A percentile compares a stretch with the other conserved stretches of the same genome.
These are phyloP conservation scores for Athripsodes cinereus DNA, from an alignment of 2,888 invertebrate genomes.

Conservation along the genomic window DNA sequence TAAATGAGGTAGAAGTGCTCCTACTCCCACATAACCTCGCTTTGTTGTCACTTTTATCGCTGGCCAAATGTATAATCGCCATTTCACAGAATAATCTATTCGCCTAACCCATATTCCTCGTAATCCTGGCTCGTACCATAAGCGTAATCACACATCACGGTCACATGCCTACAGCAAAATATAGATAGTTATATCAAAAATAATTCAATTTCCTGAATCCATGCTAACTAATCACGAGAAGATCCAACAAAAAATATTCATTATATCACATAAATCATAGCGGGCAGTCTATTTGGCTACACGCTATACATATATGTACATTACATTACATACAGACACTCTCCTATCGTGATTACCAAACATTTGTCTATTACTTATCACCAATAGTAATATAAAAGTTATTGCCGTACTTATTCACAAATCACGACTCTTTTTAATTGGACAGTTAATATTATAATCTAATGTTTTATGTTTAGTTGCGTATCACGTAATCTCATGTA, in stretches of 20 bases:
- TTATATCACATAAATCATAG: too few relatives aligned
- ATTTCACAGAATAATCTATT: constrained; percentile 10
- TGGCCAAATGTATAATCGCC: constrained; percentile 9
- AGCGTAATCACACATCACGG: too few relatives aligned
- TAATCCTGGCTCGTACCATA: background rate
- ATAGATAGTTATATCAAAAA: too few relatives aligned
- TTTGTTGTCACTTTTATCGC: background rate
- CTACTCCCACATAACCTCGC: background rate
- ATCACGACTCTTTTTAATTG: background rate
- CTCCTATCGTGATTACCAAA: background rate
- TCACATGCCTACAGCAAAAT: too few relatives aligned
- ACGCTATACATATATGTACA: background rate
- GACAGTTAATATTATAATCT: background rate
- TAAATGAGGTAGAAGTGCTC: constrained; percentile 6
- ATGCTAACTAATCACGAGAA: too few relatives aligned
- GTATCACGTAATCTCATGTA: too few relatives aligned
- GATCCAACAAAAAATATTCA: too few relatives aligned
- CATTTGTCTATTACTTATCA: background rate
- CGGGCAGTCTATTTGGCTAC: too few relatives aligned
- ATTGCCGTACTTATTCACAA: background rate
- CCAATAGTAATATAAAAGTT: background rate
- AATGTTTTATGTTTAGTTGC: background rate
- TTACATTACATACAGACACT: too few relatives aligned
- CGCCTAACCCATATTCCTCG: constrained; percentile 12
- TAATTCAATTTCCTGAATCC: too few relatives aligned